Conservation (phyloP, 2,888 invertebrate species). For the Leptopilina myrica region DNA sequence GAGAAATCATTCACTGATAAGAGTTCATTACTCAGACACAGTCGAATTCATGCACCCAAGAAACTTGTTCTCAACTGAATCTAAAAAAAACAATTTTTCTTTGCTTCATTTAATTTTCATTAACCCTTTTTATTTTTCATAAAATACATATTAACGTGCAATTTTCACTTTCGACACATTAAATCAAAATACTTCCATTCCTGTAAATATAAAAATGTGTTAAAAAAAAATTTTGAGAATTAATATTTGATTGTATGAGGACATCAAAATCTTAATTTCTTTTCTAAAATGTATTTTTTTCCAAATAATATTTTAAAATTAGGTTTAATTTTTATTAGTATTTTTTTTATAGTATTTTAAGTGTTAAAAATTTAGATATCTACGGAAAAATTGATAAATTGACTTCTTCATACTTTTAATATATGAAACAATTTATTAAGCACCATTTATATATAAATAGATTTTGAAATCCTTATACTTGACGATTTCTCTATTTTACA, state of each 20-base stretch:
- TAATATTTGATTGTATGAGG: not conserved
- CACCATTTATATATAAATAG: no score
- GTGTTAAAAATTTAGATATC: no score
- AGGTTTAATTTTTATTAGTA: not conserved
- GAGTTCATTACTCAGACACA: constrained; percentile 84
- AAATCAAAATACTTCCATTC: constrained; percentile 16
- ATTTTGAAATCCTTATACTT: no score
- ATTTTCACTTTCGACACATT: not conserved
- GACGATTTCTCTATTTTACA: no score
- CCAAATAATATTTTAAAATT: not conserved
- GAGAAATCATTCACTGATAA: constrained; percentile 84
- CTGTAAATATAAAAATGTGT: constrained; percentile 13
- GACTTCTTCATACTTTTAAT: no score
- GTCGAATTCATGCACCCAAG: constrained; percentile 74
- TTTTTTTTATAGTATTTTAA: no score
- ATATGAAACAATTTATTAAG: no score
- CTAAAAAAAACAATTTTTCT: constrained; percentile 38
- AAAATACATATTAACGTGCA: constrained; percentile 8
- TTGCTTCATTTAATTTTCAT: constrained; percentile 1
- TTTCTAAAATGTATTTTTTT: not conserved
- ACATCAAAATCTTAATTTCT: not conserved
- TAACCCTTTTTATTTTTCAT: not conserved
- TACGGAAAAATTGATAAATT: no score
- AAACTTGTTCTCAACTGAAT: constrained; percentile 54
- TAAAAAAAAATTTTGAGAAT: not conserved